Conservation (phyloP, 2,888 invertebrate species). For the Morpho achilles region DNA sequence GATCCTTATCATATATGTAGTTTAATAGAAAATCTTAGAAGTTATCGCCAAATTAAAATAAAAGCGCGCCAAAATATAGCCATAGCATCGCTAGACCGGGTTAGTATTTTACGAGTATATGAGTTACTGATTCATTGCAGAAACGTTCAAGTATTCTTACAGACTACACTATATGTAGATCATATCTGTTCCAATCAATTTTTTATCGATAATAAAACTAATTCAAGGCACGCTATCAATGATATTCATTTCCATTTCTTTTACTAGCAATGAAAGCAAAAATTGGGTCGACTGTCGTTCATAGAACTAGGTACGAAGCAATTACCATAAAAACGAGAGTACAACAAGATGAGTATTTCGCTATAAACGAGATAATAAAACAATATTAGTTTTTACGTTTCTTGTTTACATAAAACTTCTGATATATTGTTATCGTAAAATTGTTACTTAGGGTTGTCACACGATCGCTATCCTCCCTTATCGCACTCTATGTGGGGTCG, state of each 20-base stretch:
- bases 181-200: neutral
- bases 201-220: constrained; percentile 9
- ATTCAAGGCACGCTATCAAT: neutral
- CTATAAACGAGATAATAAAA: constrained; percentile 5
- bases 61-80: too few species aligned
- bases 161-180: neutral
- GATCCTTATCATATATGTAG: too few species aligned
- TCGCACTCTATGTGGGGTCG: too few species aligned
- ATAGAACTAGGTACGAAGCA: neutral
- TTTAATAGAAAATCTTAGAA: too few species aligned
- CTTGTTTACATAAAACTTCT: constrained; percentile 2
- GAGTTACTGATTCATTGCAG: too few species aligned
- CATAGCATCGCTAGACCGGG: too few species aligned
- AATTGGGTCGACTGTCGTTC: constrained; percentile 5
- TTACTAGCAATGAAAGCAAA: constrained; percentile 4
- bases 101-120: too few species aligned
- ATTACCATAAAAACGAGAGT: constrained; percentile 7
- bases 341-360: neutral
- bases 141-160: too few species aligned
- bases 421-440: constrained; percentile 1
- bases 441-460: neutral
- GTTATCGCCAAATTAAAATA: too few species aligned
- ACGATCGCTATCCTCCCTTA: neutral
- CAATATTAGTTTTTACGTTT: constrained; percentile 4
- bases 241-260: constrained; percentile 2